These are phyloP conservation scores for Antheraea yamamai DNA, from an alignment of 2,888 invertebrate species.

Conservation along the genomic window DNA sequence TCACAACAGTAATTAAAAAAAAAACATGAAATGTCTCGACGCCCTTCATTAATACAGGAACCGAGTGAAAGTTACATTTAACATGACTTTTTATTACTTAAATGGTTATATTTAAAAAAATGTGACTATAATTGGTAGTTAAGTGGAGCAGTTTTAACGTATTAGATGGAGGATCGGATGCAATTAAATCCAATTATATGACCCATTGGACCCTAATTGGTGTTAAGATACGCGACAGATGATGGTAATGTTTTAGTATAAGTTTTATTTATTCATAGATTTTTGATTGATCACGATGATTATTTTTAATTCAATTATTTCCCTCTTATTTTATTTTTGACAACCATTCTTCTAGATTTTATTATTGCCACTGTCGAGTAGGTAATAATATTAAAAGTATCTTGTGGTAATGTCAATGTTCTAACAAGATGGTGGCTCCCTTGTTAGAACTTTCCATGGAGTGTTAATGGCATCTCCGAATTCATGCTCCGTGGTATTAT, in stretches of 20 bases:
- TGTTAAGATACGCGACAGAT: background rate
- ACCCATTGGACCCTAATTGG: background rate
- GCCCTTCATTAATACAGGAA: background rate
- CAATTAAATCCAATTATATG: slow-evolving; percentile 8
- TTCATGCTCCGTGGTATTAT: too few relatives aligned
- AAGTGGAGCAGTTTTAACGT: background rate
- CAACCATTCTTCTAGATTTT: too few relatives aligned
- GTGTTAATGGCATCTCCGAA: too few relatives aligned
- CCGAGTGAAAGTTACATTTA: background rate
- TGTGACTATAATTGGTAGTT: slow-evolving; percentile 7
- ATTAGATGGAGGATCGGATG: slow-evolving; percentile 5
- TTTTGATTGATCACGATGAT: background rate
- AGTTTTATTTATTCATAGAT: background rate
- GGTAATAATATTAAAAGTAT: too few relatives aligned
- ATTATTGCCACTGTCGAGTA: too few relatives aligned
- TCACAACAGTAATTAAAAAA: background rate
- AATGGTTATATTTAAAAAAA: background rate
- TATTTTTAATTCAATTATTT: background rate
- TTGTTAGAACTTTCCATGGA: too few relatives aligned
- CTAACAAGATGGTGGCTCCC: too few relatives aligned
- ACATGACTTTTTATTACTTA: slow-evolving; percentile 6
- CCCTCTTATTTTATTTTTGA: too few relatives aligned
- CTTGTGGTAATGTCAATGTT: too few relatives aligned
- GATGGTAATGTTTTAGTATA: background rate
- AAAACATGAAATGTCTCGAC: background rate